Evolutionary conservation across 1,140 invertebrate genomes (phyloP).

Genomic region (Pollicipes pollicipes): DNA sequence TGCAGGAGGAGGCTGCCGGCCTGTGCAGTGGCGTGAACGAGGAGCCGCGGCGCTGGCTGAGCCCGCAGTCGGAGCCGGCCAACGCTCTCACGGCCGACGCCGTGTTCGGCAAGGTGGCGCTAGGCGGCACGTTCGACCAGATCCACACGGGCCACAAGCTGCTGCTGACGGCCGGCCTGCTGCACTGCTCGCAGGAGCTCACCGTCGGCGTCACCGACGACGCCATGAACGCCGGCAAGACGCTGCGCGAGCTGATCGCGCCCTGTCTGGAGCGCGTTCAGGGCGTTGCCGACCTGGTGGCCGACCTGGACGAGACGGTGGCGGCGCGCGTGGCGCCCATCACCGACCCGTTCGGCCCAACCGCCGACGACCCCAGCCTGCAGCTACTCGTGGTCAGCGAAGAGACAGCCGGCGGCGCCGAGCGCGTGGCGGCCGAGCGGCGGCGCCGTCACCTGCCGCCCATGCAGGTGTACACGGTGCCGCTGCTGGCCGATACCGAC

Average conservation of each 20-base stretch:
- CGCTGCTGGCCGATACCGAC: constrained; percentile 45
- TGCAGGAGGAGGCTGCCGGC: background rate
- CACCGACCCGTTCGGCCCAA: constrained; percentile 84
- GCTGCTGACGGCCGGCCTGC: constrained; percentile 61
- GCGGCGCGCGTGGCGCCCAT: constrained; percentile 64
- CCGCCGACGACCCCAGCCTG: constrained; percentile 58
- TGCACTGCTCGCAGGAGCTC: constrained; percentile 51
- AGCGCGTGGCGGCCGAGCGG: constrained; percentile 70
- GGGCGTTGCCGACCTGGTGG: constrained; percentile 56
- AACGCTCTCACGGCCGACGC: constrained; percentile 7
- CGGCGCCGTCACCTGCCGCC: constrained; percentile 41
- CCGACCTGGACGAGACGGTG: constrained; percentile 60
- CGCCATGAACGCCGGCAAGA: constrained; percentile 36
- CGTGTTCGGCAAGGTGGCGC: constrained; percentile 16
- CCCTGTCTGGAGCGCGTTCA: constrained; percentile 53
- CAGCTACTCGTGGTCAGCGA: constrained; percentile 76
- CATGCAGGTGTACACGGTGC: constrained; percentile 53
- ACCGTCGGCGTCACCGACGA: constrained; percentile 78
- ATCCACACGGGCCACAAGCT: constrained; percentile 66
- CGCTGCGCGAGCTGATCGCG: constrained; percentile 67
- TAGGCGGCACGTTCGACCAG: constrained; percentile 18
- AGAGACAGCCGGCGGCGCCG: constrained; percentile 68
- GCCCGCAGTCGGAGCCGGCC: background rate
- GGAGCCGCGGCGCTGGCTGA: background rate
- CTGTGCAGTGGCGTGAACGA: background rate